These are phyloP conservation scores for Isoperla grammatica DNA, from an alignment of 2,888 invertebrate genomes.

Conservation along the genomic window DNA sequence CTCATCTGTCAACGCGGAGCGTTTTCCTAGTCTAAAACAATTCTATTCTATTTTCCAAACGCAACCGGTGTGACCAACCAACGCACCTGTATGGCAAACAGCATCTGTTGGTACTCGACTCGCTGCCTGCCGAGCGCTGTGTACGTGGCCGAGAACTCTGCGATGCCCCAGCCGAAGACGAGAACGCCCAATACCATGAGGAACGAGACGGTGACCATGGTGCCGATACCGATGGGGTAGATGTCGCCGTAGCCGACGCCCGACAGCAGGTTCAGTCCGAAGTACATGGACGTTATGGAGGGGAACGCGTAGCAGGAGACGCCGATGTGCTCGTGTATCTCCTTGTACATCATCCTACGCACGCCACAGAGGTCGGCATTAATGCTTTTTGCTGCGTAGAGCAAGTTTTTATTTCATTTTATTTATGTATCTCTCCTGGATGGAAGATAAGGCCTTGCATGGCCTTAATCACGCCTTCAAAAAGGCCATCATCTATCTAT, in stretches of 20 bases:
- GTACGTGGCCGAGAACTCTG: slow-evolving; percentile 49
- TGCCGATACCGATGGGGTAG: slow-evolving; percentile 45
- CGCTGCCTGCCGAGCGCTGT: slow-evolving; percentile 45
- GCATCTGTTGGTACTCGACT: neutral
- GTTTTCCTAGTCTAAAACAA: too few relatives aligned
- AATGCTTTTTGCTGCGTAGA: too few relatives aligned
- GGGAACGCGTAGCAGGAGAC: slow-evolving; percentile 36
- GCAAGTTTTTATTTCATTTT: too few relatives aligned
- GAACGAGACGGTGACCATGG: slow-evolving; percentile 43
- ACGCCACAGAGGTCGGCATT: too few relatives aligned
- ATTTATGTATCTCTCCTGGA: too few relatives aligned
- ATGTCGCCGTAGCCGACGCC: slow-evolving; percentile 50
- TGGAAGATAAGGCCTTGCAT: too few relatives aligned
- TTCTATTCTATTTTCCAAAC: too few relatives aligned
- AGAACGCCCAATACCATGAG: slow-evolving; percentile 43
- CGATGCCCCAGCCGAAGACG: slow-evolving; percentile 48
- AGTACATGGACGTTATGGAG: slow-evolving; percentile 46
- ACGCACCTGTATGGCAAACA: neutral
- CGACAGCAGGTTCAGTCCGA: slow-evolving; percentile 45
- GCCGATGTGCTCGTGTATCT: slow-evolving; percentile 24
- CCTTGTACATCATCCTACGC: slow-evolving; percentile 27
- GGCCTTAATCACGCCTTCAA: too few relatives aligned
- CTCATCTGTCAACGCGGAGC: too few relatives aligned
- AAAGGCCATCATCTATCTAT: too few relatives aligned
- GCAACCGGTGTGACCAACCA: too few relatives aligned